These are phyloP conservation scores for Samia ricini DNA, from an alignment of 1,140 invertebrate species.

Conservation along the genomic window DNA sequence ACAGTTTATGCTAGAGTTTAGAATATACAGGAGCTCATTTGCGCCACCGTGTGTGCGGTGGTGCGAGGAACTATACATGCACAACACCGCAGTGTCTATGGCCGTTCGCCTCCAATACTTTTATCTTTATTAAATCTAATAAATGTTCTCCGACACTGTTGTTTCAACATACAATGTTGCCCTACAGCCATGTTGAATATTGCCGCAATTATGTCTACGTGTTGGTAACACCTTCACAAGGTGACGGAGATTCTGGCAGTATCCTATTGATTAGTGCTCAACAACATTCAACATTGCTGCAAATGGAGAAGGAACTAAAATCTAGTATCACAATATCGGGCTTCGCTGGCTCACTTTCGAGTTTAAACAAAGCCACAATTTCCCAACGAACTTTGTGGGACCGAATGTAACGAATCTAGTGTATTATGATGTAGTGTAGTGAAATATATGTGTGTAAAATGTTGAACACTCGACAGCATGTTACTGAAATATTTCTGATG, in stretches of 20 bases:
- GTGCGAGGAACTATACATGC: conserved; percentile 76
- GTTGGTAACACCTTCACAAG: conserved; percentile 27
- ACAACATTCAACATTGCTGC: conserved; percentile 46
- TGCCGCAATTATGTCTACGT: conserved; percentile 25
- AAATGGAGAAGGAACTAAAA: conserved; percentile 72
- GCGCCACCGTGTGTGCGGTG: conserved; percentile 61
- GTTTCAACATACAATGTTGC: conserved; percentile 52
- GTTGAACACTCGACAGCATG: not conserved
- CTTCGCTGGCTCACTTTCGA: conserved; percentile 59
- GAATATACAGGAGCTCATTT: conserved; percentile 70
- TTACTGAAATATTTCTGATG: not conserved
- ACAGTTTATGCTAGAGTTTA: conserved; percentile 72
- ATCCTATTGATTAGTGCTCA: conserved; percentile 21
- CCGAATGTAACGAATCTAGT: conserved; percentile 3
- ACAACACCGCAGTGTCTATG: conserved; percentile 68
- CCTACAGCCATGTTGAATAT: conserved; percentile 41
- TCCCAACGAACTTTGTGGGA: not conserved
- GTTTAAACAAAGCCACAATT: conserved; percentile 41
- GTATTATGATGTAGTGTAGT: not conserved
- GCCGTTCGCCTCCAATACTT: conserved; percentile 61
- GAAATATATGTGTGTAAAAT: not conserved
- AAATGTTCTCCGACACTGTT: conserved; percentile 62
- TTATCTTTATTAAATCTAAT: conserved; percentile 67
- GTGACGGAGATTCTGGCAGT: conserved; percentile 28
- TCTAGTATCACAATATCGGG: conserved; percentile 76